A percentile compares a stretch with the other conserved stretches of the same genome.
These are phyloP conservation scores for Panthera leo DNA, from an alignment of 2,113 vertebrate genomes.

Conservation along the genomic window DNA sequence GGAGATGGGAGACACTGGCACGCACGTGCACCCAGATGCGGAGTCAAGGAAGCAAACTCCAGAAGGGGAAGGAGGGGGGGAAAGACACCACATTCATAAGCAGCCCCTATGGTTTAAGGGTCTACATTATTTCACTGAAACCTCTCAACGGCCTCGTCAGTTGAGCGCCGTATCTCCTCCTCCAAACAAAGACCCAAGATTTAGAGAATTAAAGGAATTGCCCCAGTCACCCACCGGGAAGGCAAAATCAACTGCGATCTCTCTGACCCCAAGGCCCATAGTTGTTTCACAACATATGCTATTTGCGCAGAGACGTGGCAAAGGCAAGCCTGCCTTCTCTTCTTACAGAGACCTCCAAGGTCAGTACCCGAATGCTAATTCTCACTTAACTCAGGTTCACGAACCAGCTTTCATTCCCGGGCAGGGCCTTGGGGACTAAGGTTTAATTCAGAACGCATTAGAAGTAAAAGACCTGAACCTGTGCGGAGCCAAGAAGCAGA, in stretches of 20 bases:
- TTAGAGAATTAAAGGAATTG: background rate
- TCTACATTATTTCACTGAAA: background rate
- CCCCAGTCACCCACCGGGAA: background rate
- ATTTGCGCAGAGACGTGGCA: background rate
- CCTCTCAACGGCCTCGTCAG: background rate
- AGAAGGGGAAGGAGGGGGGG: fast-evolving
- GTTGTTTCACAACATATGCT: too few relatives aligned
- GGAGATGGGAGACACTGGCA: background rate
- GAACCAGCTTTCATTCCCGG: background rate
- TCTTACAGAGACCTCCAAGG: background rate
- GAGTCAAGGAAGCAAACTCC: background rate
- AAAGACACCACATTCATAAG: background rate
- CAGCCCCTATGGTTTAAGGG: too few relatives aligned
- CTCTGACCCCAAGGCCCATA: background rate
- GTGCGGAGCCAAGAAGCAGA: background rate
- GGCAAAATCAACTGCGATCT: background rate
- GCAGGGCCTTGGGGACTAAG: background rate
- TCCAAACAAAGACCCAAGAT: background rate
- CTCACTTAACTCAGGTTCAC: background rate
- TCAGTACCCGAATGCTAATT: background rate
- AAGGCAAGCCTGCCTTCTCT: background rate
- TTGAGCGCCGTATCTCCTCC: background rate
- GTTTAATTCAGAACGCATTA: background rate
- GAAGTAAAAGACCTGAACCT: background rate
- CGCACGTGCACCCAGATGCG: background rate